Conservation (phyloP, 2,113 vertebrate species). For the Bombycilla garrulus region DNA sequence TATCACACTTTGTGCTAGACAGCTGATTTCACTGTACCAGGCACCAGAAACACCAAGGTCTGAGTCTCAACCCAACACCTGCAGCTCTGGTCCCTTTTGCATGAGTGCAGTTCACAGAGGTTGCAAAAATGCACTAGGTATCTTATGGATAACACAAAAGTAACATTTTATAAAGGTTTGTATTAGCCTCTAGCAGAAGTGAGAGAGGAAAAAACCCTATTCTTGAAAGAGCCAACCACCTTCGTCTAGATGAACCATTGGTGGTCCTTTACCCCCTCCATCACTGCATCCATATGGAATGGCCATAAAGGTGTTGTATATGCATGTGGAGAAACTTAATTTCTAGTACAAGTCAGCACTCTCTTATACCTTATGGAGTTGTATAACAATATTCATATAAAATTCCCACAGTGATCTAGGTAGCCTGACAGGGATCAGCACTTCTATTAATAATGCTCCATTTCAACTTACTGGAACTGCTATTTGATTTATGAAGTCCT, state of each 20-base stretch:
- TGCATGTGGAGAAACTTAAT: not conserved
- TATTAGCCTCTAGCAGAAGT: not conserved
- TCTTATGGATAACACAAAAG: not conserved
- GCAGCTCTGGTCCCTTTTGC: fast-evolving
- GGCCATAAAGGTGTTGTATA: not conserved
- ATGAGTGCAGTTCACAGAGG: not conserved
- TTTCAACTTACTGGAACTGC: not conserved
- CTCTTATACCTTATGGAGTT: not conserved
- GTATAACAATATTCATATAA: not conserved
- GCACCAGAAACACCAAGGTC: not conserved
- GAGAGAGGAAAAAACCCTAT: not conserved
- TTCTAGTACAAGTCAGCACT: not conserved
- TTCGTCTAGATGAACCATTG: not conserved
- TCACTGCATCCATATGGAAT: not conserved
- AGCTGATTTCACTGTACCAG: not conserved
- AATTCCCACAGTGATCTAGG: not conserved
- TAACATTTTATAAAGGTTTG: not conserved
- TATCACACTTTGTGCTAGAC: not conserved
- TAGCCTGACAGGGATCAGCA: not conserved
- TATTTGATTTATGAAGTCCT: constrained; percentile 30
- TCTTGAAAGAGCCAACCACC: not conserved
- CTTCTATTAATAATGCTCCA: not conserved
- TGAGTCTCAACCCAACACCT: not conserved
- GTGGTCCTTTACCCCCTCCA: not conserved
- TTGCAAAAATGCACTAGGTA: not conserved